Evolutionary conservation across 2,888 invertebrate species (phyloP).

Genomic region (Nezara viridula): DNA sequence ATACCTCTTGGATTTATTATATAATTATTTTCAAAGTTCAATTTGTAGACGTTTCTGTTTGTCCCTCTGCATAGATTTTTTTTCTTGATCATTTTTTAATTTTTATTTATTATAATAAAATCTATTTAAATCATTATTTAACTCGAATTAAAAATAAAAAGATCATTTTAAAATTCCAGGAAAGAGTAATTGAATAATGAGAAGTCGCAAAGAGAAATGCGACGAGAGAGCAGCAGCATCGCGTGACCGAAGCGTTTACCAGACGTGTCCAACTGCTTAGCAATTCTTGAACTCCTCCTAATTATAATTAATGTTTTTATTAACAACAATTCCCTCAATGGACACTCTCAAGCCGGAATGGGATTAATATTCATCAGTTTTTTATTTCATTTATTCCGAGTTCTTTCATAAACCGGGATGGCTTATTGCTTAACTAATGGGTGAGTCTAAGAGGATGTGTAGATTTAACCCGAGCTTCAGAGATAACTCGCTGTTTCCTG

Average conservation of each 20-base stretch:
- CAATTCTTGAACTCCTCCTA: neutral
- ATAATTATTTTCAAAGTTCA: too few species aligned
- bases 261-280: neutral
- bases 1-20: too few species aligned
- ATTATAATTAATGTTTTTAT: conserved; percentile 44
- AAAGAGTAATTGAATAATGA: neutral
- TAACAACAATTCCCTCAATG: conserved; percentile 21
- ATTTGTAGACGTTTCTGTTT: too few species aligned
- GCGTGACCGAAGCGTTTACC: neutral
- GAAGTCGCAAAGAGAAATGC: neutral
- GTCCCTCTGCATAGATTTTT: too few species aligned
- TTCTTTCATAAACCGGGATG: conserved; percentile 23
- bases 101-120: too few species aligned
- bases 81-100: too few species aligned
- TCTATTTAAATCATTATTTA: too few species aligned
- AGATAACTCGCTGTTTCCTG: conserved; percentile 18
- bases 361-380: conserved; percentile 27
- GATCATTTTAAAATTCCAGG: neutral
- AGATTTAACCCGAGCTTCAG: neutral
- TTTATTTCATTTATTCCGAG: neutral
- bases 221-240: neutral
- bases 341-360: neutral
- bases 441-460: neutral
- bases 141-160: neutral
- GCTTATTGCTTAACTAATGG: conserved; percentile 2